A percentile compares a stretch with the other conserved stretches of the same genome.
These are phyloP conservation scores for Lacerta viridis DNA, from an alignment of 2,797 vertebrate species.

Conservation along the genomic window DNA sequence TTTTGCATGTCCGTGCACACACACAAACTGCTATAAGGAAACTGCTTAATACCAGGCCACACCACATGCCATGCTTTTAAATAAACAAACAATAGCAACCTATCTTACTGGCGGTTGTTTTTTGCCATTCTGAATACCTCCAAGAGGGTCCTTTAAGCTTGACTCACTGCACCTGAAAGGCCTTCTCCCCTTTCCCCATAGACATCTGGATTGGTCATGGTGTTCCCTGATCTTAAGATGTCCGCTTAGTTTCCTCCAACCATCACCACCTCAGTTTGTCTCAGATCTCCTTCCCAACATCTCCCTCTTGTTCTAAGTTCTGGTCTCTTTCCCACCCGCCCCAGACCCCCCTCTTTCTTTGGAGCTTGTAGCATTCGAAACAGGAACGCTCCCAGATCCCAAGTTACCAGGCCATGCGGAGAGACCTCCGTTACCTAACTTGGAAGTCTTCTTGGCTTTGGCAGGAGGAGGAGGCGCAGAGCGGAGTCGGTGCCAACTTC, in stretches of 20 bases:
- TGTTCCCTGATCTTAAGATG: neutral
- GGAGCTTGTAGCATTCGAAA: neutral
- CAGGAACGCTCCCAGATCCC: too few species aligned
- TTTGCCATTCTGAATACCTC: neutral
- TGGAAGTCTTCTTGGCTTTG: constrained; percentile 12
- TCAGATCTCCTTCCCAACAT: neutral
- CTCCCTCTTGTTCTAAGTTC: neutral
- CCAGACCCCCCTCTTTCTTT: neutral
- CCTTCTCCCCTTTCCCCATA: neutral
- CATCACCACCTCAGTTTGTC: neutral
- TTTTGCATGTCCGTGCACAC: too few species aligned
- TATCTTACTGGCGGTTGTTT: neutral
- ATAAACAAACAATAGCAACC: neutral
- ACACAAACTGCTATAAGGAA: too few species aligned
- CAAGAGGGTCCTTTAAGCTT: neutral
- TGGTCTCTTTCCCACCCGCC: neutral
- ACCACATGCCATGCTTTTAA: neutral
- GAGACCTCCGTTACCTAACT: neutral
- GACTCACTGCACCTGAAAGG: neutral
- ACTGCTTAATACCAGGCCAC: too few species aligned
- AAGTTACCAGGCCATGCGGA: neutral
- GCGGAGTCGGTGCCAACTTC: neutral
- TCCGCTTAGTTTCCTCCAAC: neutral
- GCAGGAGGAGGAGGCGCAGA: neutral
- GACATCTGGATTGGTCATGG: neutral